Conservation (phyloP, 2,113 vertebrate species). For the Aleadryas rufinucha region DNA sequence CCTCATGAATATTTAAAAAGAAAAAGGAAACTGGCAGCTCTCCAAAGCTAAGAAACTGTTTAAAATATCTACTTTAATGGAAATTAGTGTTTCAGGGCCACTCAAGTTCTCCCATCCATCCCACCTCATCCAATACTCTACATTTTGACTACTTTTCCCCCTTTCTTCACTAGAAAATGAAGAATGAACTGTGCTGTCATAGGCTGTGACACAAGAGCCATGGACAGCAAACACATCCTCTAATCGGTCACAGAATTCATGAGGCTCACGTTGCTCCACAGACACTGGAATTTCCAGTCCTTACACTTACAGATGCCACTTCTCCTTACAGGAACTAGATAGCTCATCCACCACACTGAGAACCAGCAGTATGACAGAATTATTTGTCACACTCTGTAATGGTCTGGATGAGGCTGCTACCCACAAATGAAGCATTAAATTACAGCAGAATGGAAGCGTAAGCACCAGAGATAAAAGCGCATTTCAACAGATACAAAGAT, state of each 20-base stretch:
- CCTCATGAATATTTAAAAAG: slow-evolving; percentile 31
- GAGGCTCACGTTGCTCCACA: not conserved
- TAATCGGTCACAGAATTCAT: slow-evolving; percentile 5
- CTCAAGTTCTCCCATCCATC: not conserved
- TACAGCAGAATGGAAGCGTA: slow-evolving; percentile 1
- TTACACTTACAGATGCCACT: not conserved
- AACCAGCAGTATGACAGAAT: not conserved
- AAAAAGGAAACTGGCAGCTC: not conserved
- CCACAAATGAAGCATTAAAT: slow-evolving; percentile 31
- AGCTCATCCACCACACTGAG: not conserved
- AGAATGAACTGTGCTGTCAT: not conserved
- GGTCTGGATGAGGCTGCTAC: not conserved
- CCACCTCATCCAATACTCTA: not conserved
- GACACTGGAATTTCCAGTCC: slow-evolving; percentile 13
- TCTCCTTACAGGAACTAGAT: not conserved
- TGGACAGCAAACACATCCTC: not conserved
- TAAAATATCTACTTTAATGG: not conserved
- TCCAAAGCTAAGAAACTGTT: slow-evolving; percentile 34
- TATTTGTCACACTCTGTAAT: slow-evolving; percentile 5
- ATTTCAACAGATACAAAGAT: not conserved
- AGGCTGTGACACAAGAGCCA: not conserved
- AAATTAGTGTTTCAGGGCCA: not conserved
- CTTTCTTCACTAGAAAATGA: not conserved
- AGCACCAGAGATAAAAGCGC: slow-evolving; percentile 8
- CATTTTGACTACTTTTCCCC: not conserved